Percentiles rank a stretch among this genome's conserved stretches.
These are phyloP conservation scores for Arizona elegans DNA, from an alignment of 2,113 vertebrate genomes.

Conservation along the genomic window DNA sequence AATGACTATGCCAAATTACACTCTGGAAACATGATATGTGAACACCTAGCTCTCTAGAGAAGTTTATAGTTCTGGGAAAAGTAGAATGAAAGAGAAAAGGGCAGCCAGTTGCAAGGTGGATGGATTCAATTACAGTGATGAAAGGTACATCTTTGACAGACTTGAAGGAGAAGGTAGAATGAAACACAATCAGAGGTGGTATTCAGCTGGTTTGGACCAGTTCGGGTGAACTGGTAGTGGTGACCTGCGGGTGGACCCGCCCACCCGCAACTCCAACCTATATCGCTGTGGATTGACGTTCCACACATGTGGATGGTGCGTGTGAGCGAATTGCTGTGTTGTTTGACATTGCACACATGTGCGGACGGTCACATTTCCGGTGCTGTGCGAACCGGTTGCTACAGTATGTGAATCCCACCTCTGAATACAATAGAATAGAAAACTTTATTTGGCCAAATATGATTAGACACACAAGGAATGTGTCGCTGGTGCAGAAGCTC, in stretches of 20 bases:
- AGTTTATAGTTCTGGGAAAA: not conserved
- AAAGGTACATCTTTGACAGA: not conserved
- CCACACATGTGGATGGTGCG: too few species aligned
- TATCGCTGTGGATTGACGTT: too few species aligned
- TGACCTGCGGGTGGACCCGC: too few species aligned
- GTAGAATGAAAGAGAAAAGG: not conserved
- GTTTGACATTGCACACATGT: too few species aligned
- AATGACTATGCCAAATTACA: not conserved
- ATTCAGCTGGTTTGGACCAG: too few species aligned
- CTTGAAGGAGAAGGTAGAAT: not conserved
- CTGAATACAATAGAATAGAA: not conserved
- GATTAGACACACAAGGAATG: not conserved
- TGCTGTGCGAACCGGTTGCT: too few species aligned
- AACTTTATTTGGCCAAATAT: not conserved
- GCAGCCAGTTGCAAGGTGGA: not conserved
- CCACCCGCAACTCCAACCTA: too few species aligned
- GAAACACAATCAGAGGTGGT: too few species aligned
- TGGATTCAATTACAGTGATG: not conserved
- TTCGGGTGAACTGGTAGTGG: too few species aligned
- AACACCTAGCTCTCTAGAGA: not conserved
- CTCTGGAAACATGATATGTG: not conserved
- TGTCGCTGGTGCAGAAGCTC: not conserved
- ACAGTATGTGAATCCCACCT: too few species aligned
- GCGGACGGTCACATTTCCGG: too few species aligned
- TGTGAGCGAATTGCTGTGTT: too few species aligned